Percentiles rank a stretch among this genome's conserved stretches.
Conservation (phyloP, 2,797 vertebrate genomes). For the Sandelia bainsii region DNA sequence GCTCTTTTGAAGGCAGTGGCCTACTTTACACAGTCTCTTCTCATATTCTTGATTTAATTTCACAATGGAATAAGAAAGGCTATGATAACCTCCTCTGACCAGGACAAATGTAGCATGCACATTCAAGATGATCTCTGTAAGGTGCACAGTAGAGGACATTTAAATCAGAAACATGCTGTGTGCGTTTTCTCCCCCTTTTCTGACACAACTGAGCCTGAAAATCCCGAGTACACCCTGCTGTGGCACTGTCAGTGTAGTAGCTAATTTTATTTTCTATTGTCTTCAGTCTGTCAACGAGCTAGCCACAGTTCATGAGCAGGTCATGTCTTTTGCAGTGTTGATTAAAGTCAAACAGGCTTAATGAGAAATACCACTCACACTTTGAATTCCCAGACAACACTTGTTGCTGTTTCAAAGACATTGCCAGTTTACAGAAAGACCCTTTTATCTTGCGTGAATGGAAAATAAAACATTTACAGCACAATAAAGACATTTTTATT, state of each 20-base stretch:
- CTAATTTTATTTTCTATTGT: constrained; percentile 10
- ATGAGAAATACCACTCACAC: constrained; percentile 23
- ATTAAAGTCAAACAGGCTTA: constrained; percentile 32
- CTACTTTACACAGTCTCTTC: constrained; percentile 68
- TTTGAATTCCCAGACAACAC: constrained; percentile 17
- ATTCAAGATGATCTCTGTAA: constrained; percentile 53
- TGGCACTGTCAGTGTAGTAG: neutral
- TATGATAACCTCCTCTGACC: constrained; percentile 65
- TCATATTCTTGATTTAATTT: constrained; percentile 72
- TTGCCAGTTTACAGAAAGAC: constrained; percentile 12
- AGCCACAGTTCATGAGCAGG: neutral
- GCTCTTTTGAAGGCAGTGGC: constrained; percentile 72
- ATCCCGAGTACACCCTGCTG: constrained; percentile 10
- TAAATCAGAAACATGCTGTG: constrained; percentile 27
- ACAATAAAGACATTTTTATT: constrained; percentile 1
- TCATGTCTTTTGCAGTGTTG: neutral
- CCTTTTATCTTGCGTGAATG: constrained; percentile 10
- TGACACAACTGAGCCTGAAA: constrained; percentile 7
- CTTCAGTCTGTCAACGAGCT: constrained; percentile 1
- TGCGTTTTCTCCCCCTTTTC: constrained; percentile 12
- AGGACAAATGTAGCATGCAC: constrained; percentile 58
- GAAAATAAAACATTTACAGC: constrained; percentile 14
- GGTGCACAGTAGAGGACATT: constrained; percentile 37
- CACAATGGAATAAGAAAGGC: constrained; percentile 54
- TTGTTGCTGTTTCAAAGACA: constrained; percentile 14